phyloP scores from a whole-genome alignment of 2,797 vertebrate genomes.

The Paramormyrops hopkinsi region DNA sequence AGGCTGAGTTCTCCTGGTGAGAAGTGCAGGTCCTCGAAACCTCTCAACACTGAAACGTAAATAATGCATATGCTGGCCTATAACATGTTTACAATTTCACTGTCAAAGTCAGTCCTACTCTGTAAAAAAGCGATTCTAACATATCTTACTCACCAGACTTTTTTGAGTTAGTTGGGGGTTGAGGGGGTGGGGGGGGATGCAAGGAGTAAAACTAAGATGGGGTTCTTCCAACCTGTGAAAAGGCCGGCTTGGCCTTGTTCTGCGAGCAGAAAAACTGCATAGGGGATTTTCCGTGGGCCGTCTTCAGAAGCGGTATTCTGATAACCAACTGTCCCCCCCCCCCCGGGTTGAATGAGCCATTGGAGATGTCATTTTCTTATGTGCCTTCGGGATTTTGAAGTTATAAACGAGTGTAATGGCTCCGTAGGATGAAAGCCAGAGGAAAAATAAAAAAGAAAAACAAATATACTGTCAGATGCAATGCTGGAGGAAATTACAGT shows the following conservation, averaged over 20 bases:
- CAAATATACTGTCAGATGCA: background rate
- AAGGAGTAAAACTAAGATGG: background rate
- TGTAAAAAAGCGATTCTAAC: background rate
- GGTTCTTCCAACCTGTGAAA: background rate
- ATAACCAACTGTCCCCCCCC: background rate
- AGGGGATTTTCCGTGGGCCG: background rate
- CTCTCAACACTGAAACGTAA: background rate
- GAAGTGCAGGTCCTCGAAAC: background rate
- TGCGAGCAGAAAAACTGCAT: background rate
- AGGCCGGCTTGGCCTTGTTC: background rate
- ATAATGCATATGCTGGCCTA: background rate
- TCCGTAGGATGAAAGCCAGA: background rate
- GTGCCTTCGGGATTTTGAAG: background rate
- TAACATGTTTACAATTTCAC: background rate
- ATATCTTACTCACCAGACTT: background rate
- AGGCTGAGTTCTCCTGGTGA: background rate
- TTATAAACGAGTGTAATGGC: slow-evolving; percentile 2
- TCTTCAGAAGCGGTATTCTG: background rate
- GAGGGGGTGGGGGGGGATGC: background rate
- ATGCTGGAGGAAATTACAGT: background rate
- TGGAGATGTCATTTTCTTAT: background rate
- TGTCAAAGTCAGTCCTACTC: background rate
- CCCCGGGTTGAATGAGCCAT: background rate
- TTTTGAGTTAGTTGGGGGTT: background rate
- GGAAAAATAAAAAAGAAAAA: slow-evolving; percentile 8